A percentile compares a stretch with the other conserved stretches of the same genome.
These are phyloP conservation scores for Harpalus rubripes DNA, from an alignment of 2,888 invertebrate species.

Conservation along the genomic window DNA sequence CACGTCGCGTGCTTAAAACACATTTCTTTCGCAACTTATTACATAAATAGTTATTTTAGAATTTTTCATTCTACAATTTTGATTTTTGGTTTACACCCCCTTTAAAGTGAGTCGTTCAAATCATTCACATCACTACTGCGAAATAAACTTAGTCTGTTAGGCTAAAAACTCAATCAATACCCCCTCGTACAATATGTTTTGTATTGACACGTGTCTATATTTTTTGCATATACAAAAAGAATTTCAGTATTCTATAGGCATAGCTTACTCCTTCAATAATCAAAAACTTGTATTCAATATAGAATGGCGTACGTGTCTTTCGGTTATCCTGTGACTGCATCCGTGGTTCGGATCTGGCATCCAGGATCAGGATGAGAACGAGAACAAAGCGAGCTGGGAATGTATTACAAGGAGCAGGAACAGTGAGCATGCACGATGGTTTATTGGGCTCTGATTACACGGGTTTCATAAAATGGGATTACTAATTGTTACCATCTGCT, in stretches of 20 bases:
- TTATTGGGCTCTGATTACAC: conserved; percentile 33
- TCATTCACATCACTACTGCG: too few species aligned
- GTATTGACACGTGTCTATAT: too few species aligned
- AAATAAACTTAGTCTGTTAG: too few species aligned
- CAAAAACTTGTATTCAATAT: neutral
- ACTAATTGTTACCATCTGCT: conserved; percentile 13
- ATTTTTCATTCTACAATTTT: too few species aligned
- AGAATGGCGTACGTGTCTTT: neutral
- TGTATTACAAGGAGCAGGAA: neutral
- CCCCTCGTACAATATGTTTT: too few species aligned
- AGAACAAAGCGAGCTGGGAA: neutral
- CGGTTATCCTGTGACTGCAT: neutral
- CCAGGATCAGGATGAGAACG: neutral
- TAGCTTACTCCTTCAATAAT: neutral
- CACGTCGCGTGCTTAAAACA: too few species aligned
- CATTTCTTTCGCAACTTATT: too few species aligned
- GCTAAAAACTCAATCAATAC: too few species aligned
- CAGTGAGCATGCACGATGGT: conserved; percentile 17
- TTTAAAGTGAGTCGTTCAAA: too few species aligned
- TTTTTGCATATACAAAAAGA: too few species aligned
- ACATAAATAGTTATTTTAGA: too few species aligned
- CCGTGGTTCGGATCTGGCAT: neutral
- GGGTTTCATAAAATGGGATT: conserved; percentile 40
- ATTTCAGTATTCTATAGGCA: neutral
- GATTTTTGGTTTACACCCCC: too few species aligned